A percentile compares a stretch with the other conserved stretches of the same genome.
Evolutionary conservation across 2,113 vertebrate species (phyloP).

Genomic region (Phalacrocorax carbo): DNA sequence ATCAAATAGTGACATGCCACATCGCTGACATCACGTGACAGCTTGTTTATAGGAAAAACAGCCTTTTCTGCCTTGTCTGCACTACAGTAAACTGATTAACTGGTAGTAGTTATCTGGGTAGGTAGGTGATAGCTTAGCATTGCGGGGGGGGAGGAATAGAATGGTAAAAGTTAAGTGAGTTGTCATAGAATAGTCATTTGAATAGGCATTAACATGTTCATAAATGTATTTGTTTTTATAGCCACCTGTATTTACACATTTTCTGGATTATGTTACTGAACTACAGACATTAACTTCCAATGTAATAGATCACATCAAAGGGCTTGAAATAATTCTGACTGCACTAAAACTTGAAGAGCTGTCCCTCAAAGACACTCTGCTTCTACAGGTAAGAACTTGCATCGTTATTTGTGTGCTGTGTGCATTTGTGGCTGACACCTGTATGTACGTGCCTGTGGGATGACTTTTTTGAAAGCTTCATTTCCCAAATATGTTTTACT

Average conservation of each 20-base stretch:
- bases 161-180: not conserved
- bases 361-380: constrained; percentile 81
- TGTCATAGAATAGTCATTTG: not conserved
- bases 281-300: constrained; percentile 87
- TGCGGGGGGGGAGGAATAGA: not conserved
- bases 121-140: not conserved
- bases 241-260: constrained; percentile 88
- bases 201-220: not conserved
- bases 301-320: constrained; percentile 86
- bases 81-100: not conserved
- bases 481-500: not conserved
- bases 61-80: not conserved
- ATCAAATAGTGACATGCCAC: not conserved
- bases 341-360: constrained; percentile 89
- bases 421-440: not conserved
- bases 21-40: not conserved
- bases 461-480: not conserved
- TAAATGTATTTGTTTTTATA: constrained; percentile 55
- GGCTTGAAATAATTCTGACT: constrained; percentile 83
- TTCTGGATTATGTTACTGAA: constrained; percentile 85
- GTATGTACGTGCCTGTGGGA: fast-evolving
- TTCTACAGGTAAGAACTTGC: constrained; percentile 77
- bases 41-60: not conserved
- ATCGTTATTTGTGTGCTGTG: not conserved
- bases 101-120: not conserved